Base-by-base conservation (phyloP, 2,113 vertebrate species). In the Myrmecophaga tridactyla region DNA sequence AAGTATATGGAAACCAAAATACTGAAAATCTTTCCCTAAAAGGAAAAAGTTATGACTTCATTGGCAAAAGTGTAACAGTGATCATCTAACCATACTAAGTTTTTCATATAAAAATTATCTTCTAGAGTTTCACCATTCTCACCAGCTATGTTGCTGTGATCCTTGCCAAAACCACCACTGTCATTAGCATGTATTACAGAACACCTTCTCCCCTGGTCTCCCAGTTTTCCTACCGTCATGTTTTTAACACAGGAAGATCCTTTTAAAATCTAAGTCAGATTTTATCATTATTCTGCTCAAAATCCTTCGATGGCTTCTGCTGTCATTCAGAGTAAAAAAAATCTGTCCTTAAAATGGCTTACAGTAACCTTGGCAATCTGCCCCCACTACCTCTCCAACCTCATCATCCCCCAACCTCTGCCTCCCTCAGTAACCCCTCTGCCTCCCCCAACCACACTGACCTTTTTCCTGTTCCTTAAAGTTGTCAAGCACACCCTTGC, bases 201-300 rank as follows among this genome's bases (percentile, higher is more conserved):
- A 12, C n/a, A 77, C 46, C n/a, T 86, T 75, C n/a, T 69, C 41
- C 46, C 2, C 21, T 78, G 9, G 31, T 86, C 46, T 94, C 34
- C 7, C 23, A 46, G 31, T 86, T 94, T 92, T 88, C 70, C 48
- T 90, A 90, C 4, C n/a, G 31, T 48, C n/a, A 20, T 56, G 53
- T 56, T 56, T 56, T 56, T 12, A 63, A 27, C 25, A 84, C 31
- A 93, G 46, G 21, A 39, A 88, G 27, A 31, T 46, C 15, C 27
- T 88, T 93, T 94, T 73, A 56, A 81, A 78, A 63, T 89, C n/a
- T 87, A 60, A 87, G 31, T 94, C 48, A 29, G 14, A 56, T 89
- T 58, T 25, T 75, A 72, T 14, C 41, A 31, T 81, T 78, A 43
- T 56, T 69, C 56, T 82, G 18, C 36, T 87, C 31, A 67, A 7